phyloP scores from a whole-genome alignment of 92 coral and sea anemone genomes.

The Blastomussa wellsi region DNA sequence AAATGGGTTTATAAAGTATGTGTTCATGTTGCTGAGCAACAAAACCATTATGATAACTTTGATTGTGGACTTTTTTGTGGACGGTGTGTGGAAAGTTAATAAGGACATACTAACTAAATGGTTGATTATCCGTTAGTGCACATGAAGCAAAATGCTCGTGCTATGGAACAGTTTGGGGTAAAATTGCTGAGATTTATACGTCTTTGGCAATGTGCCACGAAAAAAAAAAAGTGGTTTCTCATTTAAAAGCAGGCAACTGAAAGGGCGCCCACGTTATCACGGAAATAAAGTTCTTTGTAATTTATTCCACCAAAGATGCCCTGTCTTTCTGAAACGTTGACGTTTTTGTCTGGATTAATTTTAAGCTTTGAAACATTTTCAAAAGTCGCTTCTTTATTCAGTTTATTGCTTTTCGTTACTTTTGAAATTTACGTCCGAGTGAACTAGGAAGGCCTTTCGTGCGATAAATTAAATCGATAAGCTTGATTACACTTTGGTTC shows the following conservation, averaged over 20 bases:
- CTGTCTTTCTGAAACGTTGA: not conserved
- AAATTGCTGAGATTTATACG: not conserved
- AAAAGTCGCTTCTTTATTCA: not conserved
- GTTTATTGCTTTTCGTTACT: not conserved
- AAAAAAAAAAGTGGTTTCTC: not conserved
- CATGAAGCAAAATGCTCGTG: not conserved
- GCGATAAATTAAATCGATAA: slow-evolving; percentile 40
- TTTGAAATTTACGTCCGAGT: not conserved
- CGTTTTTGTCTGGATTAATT: not conserved
- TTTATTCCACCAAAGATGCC: not conserved
- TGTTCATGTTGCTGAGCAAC: slow-evolving; percentile 16
- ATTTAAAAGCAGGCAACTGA: not conserved
- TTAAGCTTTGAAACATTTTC: not conserved
- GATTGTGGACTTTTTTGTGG: not conserved
- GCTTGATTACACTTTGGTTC: slow-evolving; percentile 32
- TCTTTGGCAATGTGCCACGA: not conserved
- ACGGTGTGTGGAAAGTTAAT: not conserved
- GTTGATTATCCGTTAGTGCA: not conserved
- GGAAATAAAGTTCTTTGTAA: not conserved
- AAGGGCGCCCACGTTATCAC: slow-evolving; percentile 1
- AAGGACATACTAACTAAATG: not conserved
- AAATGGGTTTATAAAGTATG: too few species aligned
- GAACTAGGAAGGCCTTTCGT: slow-evolving; percentile 29
- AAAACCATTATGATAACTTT: not conserved
- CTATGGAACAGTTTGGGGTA: not conserved